phyloP scores from a whole-genome alignment of 2,888 invertebrate genomes.

The Coenonympha arcania region DNA sequence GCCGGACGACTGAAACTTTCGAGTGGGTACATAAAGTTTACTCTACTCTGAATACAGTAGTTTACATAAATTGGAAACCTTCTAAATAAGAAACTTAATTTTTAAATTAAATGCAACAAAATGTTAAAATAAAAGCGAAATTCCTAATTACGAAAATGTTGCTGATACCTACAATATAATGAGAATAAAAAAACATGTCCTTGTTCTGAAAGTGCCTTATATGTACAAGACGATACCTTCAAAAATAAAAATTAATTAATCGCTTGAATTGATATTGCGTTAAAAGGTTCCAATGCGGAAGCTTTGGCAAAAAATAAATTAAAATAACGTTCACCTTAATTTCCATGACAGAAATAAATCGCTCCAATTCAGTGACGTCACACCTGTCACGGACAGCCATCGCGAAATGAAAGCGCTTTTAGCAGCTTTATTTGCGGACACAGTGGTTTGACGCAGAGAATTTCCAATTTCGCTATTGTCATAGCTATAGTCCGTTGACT shows the following conservation, averaged over 20 bases:
- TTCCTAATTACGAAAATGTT: too few species aligned
- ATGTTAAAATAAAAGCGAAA: background rate
- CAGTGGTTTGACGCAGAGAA: background rate
- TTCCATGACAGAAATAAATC: constrained; percentile 5
- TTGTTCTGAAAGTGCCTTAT: too few species aligned
- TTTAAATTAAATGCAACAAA: background rate
- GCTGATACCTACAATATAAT: too few species aligned
- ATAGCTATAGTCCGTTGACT: constrained; percentile 2
- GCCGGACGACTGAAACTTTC: constrained; percentile 41
- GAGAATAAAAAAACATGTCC: too few species aligned
- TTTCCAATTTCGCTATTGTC: constrained; percentile 2
- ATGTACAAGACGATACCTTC: too few species aligned
- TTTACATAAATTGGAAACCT: background rate
- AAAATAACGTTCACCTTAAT: background rate
- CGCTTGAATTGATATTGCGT: too few species aligned
- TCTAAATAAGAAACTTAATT: background rate
- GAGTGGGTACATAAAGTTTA: constrained; percentile 48
- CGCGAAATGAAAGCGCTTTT: constrained; percentile 51
- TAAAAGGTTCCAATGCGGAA: background rate
- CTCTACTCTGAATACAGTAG: constrained; percentile 31
- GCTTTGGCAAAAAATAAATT: background rate
- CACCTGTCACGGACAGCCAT: constrained; percentile 47
- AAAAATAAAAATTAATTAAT: too few species aligned
- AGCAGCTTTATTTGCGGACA: constrained; percentile 29
- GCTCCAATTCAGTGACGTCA: constrained; percentile 41